Evolutionary conservation across 2,888 invertebrate genomes (phyloP), one percentile per base, ranked within the genome.

Genomic region (Euphydryas editha): DNA sequence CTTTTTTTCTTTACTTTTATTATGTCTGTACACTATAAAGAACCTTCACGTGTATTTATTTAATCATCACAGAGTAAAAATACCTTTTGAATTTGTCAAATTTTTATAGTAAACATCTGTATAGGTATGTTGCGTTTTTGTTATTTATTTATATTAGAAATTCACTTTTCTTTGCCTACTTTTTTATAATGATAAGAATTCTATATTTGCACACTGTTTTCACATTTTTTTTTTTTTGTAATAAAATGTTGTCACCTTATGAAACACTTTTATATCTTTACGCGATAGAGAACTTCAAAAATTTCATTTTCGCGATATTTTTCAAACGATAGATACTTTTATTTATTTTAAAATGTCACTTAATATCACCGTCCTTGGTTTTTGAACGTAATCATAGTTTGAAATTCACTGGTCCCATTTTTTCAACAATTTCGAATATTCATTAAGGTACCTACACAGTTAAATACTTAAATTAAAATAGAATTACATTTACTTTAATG

Each of bases 1-100:
- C 36, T 37, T 51, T 42, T 24, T 44, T 15, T n/a, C 58, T 61
- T 59, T 15, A 21, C 21, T 51, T 66, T n/a, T 0, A 2, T n/a
- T 56, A 21, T 36, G 24, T 56, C 65, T 73, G 46, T 36, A 70
- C 78, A 78, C 76, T 69, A 69, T 73, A 69, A 75, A 75, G 56
- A 65, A 75, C 68, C 59, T 74, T 10, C 54, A 36, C 30, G 17
- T 36, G 17, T 44, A 8, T n/a, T n/a, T 17, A n/a, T 17, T 44
- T 44, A 44, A 7, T 44, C 17, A 17, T n/a, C 44, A 44, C 8
- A 17, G 6, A 30, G 2, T 30, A 4, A 30, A n/a, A 30, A 30
- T 8, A 30, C 30, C 30, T 30, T 30, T 30, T 24, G 3, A 24
- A 30, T 8, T 8, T 30, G 30, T 30, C 30, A 30, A 30, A 30